A percentile compares a stretch with the other conserved stretches of the same genome.
These are phyloP conservation scores for Macrophya annulata DNA, from an alignment of 2,888 invertebrate species.

Conservation along the genomic window DNA sequence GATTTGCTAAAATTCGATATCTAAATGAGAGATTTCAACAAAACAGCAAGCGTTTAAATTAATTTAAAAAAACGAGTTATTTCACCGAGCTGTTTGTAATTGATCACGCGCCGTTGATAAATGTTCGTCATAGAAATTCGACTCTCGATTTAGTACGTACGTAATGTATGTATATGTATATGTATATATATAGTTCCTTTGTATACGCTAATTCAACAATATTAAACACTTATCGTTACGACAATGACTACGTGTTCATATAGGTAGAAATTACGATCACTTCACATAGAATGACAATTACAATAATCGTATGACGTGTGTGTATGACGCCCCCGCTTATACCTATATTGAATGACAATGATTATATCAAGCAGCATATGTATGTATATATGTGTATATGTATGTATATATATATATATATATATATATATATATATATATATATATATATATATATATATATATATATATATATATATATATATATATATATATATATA, in stretches of 20 bases:
- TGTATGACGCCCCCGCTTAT: neutral
- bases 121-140: neutral
- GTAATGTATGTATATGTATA: neutral
- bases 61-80: neutral
- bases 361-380: neutral
- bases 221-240: conserved; percentile 11
- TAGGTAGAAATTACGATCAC: neutral
- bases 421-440: no score
- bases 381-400: no score
- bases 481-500: no score
- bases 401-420: no score
- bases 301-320: neutral
- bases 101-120: neutral
- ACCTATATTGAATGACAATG: neutral
- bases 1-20: no score
- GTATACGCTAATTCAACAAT: conserved; percentile 10
- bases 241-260: neutral
- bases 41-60: neutral
- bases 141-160: neutral
- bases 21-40: no score
- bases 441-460: no score
- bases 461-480: no score
- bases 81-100: neutral
- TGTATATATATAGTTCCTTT: neutral
- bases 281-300: conserved; percentile 17